These are phyloP conservation scores for Dione juno DNA, from an alignment of 2,888 invertebrate species.

Conservation along the genomic window DNA sequence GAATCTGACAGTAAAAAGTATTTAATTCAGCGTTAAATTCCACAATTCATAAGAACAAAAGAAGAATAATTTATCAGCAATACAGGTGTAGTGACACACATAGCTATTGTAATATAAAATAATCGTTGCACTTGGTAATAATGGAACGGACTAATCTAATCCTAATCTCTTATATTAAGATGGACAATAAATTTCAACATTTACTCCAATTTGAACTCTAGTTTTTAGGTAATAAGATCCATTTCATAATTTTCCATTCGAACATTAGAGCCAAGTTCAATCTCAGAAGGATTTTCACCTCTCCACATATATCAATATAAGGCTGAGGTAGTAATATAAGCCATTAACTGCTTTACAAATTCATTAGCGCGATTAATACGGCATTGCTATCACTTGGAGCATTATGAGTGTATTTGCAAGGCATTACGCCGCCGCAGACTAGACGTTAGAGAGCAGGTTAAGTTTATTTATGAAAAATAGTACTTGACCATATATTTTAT, in stretches of 20 bases:
- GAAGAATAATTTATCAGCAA: too few species aligned
- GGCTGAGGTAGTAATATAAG: conserved; percentile 15
- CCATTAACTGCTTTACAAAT: conserved; percentile 50
- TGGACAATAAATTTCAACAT: neutral
- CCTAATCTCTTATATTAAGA: conserved; percentile 1
- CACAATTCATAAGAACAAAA: too few species aligned
- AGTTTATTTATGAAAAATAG: too few species aligned
- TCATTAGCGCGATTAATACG: conserved; percentile 51
- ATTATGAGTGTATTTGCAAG: conserved; percentile 47
- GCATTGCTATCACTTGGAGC: conserved; percentile 47
- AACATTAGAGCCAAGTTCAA: neutral
- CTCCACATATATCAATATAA: conserved; percentile 15
- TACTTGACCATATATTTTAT: too few species aligned
- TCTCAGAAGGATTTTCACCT: conserved; percentile 12
- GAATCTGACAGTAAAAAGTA: too few species aligned
- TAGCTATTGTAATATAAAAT: conserved; percentile 1
- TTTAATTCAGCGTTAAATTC: too few species aligned
- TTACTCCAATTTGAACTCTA: neutral
- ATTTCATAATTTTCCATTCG: neutral
- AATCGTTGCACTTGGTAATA: conserved; percentile 3
- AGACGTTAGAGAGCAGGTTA: neutral
- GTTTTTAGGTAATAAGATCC: neutral
- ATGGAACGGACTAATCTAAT: neutral
- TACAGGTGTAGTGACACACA: too few species aligned
- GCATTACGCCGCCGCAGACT: conserved; percentile 32